phyloP scores from a whole-genome alignment of 2,888 invertebrate genomes.

The Dioctria rufipes region DNA sequence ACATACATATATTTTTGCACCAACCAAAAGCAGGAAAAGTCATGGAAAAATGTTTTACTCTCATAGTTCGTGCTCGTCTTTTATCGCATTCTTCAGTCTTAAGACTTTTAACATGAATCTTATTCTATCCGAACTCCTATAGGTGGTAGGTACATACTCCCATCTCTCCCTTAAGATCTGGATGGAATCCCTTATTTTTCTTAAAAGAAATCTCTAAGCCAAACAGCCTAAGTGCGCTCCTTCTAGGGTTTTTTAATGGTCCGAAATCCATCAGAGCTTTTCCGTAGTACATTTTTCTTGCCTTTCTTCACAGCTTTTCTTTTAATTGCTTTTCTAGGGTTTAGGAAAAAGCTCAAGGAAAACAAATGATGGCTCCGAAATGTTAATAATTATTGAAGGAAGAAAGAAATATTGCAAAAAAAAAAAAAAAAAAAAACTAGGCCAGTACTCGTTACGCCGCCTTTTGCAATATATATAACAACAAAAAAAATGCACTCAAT shows the following conservation, averaged over 20 bases:
- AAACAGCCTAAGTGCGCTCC: neutral
- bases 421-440: constrained; percentile 14
- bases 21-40: neutral
- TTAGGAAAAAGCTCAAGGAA: constrained; percentile 3
- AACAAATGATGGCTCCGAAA: constrained; percentile 26
- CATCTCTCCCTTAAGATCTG: neutral
- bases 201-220: neutral
- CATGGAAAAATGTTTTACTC: neutral
- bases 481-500: neutral
- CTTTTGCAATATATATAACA: neutral
- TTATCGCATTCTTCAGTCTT: neutral
- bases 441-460: constrained; percentile 7
- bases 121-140: too few relatives aligned
- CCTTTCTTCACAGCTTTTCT: constrained; percentile 6
- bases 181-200: neutral
- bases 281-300: constrained; percentile 28
- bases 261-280: constrained; percentile 45
- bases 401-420: constrained; percentile 28
- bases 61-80: neutral
- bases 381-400: constrained; percentile 40
- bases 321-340: constrained; percentile 24
- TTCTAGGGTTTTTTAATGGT: constrained; percentile 32
- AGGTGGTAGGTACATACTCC: neutral
- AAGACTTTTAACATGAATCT: too few relatives aligned
- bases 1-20: too few relatives aligned